A percentile compares a stretch with the other conserved stretches of the same genome.
Conservation (phyloP, 2,113 vertebrate genomes). For the Chionomys nivalis region DNA sequence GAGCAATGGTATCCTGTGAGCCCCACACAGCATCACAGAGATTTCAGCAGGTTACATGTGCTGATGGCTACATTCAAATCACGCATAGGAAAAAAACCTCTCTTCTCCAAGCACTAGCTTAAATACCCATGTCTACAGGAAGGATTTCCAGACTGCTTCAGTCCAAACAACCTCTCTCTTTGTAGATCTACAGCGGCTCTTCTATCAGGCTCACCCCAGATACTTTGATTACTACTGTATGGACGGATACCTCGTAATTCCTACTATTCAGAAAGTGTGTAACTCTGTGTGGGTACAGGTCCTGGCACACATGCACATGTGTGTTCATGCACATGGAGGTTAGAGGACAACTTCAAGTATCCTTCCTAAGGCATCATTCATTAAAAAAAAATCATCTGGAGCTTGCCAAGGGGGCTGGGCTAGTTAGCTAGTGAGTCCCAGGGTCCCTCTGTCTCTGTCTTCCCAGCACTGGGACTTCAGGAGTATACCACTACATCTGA, state of each 20-base stretch:
- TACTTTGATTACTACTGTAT: conserved; percentile 10
- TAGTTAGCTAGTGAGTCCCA: background rate
- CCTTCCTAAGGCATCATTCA: background rate
- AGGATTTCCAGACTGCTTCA: conserved; percentile 14
- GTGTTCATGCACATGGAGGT: background rate
- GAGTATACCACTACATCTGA: background rate
- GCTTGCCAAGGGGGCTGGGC: background rate
- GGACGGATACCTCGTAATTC: background rate
- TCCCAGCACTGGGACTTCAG: background rate
- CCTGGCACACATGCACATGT: background rate
- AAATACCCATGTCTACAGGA: conserved; percentile 32
- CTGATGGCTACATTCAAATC: conserved; percentile 16
- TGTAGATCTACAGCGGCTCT: conserved; percentile 28
- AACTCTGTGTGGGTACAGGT: background rate
- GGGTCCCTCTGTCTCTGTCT: background rate
- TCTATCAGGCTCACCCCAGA: background rate
- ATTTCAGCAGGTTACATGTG: background rate
- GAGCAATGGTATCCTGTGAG: conserved; percentile 2
- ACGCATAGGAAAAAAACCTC: background rate
- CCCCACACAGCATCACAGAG: background rate
- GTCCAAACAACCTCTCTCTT: conserved; percentile 53
- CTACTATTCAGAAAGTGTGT: background rate
- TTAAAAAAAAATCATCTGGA: background rate
- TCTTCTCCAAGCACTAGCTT: conserved; percentile 20
- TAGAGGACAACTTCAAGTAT: background rate